Base-by-base conservation (phyloP, 2,113 vertebrate species). In the Chionodraco myersi region DNA sequence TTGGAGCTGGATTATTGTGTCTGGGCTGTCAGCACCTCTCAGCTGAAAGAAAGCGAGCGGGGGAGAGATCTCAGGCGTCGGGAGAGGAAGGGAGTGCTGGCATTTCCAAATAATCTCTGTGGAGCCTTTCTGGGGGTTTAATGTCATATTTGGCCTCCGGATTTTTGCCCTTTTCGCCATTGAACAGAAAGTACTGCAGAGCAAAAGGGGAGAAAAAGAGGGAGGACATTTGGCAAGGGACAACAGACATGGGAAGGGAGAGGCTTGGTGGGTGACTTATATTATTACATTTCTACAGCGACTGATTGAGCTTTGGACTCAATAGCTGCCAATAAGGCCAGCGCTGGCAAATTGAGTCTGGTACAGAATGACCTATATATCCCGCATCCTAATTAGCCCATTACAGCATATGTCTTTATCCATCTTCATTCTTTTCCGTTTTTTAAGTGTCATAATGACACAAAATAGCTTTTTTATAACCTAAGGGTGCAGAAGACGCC, bases 331-430 rank as follows among this genome's bases (percentile, higher is more conserved):
- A 91, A 90, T 87, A 86, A 41, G 86, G 73, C 87, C 72, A 62
- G 68, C 47, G 12, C 77, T 79, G 80, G 85, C 76, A 67, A 86
- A 89, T 71, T 34, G 64, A 85, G 70, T 86, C 80, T 83, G 75
- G 84, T 87, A 80, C 86, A 80, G 74, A 79, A 88, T 92, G 92
- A 92, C 92, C 92, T 86, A 93, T 86, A 93, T 93, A 92, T 93
- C 86, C 56, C 65, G 0, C 8, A 70, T 86, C 86, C 87, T 88
- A 87, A 89, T 92, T 92, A 86, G 80, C 74, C 61, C 75, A 16
- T 86, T 77, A 66, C 66, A 76, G 26, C 54, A 58, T 79, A 74
- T 47, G 45, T 67, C 45, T 79, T 72, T n/a, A 71, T 49, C 44
- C 52, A 54, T 48, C 15, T 7, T 71, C 10, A 10, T 34, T 58